phyloP scores from a whole-genome alignment of 2,113 vertebrate species.

The Panthera uncia region DNA sequence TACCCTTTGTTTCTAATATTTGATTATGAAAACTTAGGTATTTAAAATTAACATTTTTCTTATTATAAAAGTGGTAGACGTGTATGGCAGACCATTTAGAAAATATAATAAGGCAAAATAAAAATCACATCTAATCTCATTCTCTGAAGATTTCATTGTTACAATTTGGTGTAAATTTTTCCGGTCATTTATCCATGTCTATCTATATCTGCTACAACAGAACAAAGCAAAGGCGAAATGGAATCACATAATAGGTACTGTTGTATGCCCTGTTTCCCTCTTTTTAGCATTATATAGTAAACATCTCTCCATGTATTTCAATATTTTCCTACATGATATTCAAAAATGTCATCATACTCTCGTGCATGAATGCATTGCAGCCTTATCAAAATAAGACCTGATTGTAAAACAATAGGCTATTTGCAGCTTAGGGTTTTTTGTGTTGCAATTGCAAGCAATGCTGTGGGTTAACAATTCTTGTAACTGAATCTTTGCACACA shows the following conservation, averaged over 20 bases:
- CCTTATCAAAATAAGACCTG: background rate
- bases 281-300: background rate
- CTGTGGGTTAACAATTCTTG: background rate
- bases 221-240: background rate
- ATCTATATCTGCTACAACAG: background rate
- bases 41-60: background rate
- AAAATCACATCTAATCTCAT: background rate
- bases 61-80: background rate
- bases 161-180: background rate
- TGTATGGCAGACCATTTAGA: conserved; percentile 5
- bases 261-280: background rate
- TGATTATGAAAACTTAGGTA: background rate
- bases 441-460: background rate
- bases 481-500: background rate
- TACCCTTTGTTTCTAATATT: background rate
- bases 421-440: background rate
- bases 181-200: background rate
- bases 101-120: background rate
- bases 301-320: background rate
- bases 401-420: background rate
- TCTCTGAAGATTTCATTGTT: background rate
- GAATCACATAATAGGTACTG: background rate
- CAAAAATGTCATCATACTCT: background rate
- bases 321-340: background rate
- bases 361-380: background rate